Conservation (phyloP, 2,888 invertebrate species). For the Agrotis segetum region DNA sequence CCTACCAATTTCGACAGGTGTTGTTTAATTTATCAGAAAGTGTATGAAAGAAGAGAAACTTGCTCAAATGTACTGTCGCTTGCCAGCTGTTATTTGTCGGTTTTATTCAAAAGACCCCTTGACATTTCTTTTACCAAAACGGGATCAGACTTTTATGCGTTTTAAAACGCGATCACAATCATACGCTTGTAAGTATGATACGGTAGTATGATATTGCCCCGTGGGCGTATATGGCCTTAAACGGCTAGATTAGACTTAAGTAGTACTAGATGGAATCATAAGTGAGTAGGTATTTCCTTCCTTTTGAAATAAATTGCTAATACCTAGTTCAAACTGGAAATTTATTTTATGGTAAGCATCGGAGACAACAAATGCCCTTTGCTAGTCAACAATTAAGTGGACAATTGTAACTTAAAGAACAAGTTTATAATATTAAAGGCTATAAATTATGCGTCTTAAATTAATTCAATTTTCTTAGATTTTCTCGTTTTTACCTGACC, state of each 20-base stretch:
- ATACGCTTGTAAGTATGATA: background rate
- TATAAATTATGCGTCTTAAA: background rate
- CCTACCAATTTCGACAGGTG: background rate
- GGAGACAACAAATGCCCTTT: too few species aligned
- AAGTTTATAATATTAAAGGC: background rate
- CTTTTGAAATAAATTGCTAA: slow-evolving; percentile 19
- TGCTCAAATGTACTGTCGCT: background rate
- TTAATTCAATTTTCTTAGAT: slow-evolving; percentile 5
- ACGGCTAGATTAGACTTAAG: slow-evolving; percentile 5
- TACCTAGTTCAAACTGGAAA: slow-evolving; percentile 14
- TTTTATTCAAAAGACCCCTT: background rate
- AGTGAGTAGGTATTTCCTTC: slow-evolving; percentile 9
- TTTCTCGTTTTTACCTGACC: slow-evolving; percentile 35
- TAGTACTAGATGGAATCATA: background rate
- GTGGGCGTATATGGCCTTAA: background rate
- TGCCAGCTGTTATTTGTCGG: background rate
- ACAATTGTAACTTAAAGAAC: slow-evolving; percentile 19
- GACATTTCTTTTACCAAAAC: background rate
- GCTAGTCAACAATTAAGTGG: background rate
- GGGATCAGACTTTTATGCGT: background rate
- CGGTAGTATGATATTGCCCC: background rate
- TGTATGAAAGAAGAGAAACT: background rate
- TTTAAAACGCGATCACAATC: background rate
- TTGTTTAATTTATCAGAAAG: background rate
- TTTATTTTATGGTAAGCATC: too few species aligned